phyloP scores from a whole-genome alignment of 2,113 vertebrate species.

The Proterorhinus semilunaris region DNA sequence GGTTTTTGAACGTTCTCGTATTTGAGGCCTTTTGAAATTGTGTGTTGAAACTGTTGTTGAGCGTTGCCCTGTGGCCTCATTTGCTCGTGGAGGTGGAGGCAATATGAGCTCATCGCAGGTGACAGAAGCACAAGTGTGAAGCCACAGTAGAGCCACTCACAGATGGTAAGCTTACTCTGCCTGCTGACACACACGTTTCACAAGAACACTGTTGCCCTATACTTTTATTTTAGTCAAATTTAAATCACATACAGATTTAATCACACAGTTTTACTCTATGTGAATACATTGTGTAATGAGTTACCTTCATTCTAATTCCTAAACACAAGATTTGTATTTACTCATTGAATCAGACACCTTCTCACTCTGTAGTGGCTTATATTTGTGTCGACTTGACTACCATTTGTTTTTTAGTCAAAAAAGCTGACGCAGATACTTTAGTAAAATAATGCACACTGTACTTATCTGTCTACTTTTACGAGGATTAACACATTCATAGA shows the following conservation, averaged over 20 bases:
- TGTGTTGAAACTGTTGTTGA: too few relatives aligned
- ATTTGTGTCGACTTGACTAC: too few relatives aligned
- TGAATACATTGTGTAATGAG: too few relatives aligned
- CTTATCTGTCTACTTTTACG: neutral
- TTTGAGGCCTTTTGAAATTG: too few relatives aligned
- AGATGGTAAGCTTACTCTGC: constrained; percentile 70
- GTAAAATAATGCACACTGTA: neutral
- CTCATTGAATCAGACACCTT: too few relatives aligned
- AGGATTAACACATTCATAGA: neutral
- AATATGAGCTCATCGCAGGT: constrained; percentile 43
- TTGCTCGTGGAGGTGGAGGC: constrained; percentile 30
- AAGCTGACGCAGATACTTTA: too few relatives aligned
- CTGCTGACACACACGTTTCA: constrained; percentile 65
- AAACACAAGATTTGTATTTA: too few relatives aligned
- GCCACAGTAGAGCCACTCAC: constrained; percentile 60
- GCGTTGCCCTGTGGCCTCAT: constrained; percentile 7
- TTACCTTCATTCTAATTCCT: too few relatives aligned
- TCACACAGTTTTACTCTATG: too few relatives aligned
- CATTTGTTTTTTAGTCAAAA: too few relatives aligned
- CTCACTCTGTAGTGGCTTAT: too few relatives aligned
- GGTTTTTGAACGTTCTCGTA: too few relatives aligned
- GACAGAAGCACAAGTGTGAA: constrained; percentile 53
- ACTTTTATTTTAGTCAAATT: neutral
- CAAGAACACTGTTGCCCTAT: constrained; percentile 43
- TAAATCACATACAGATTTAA: neutral